Evolutionary conservation across 2,797 vertebrate genomes (phyloP), one percentile per base, ranked within the genome.

Genomic region (Denticeps clupeoides): DNA sequence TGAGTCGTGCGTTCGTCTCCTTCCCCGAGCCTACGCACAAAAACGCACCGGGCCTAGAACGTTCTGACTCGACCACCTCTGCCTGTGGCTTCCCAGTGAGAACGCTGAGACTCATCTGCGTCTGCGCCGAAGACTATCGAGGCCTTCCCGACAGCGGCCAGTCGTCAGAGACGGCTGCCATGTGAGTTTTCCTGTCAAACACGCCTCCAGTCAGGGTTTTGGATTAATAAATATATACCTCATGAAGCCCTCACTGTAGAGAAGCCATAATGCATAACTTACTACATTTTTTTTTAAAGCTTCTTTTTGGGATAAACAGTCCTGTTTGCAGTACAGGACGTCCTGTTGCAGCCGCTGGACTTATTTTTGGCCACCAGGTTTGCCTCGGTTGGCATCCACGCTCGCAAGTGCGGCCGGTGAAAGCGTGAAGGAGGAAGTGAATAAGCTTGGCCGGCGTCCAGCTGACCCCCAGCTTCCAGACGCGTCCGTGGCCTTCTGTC

Each of bases 41-140:
- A n/a, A n/a, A n/a, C n/a, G n/a, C n/a, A n/a, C n/a, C n/a, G n/a
- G n/a, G n/a, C n/a, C n/a, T n/a, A n/a, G n/a, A n/a, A n/a, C n/a
- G n/a, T n/a, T n/a, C n/a, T n/a, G n/a, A n/a, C n/a, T n/a, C n/a
- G n/a, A n/a, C n/a, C n/a, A n/a, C n/a, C n/a, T n/a, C n/a, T n/a
- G n/a, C n/a, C n/a, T n/a, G n/a, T n/a, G n/a, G n/a, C 47, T 6
- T 59, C 58, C 1, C 67, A 86, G 93, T 93, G 37, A 68, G 90
- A 60, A 83, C 89, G 1, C 67, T 97, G 45, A 81, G 91, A 0
- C 61, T 85, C 33, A 93, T 93, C 74, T 96, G 93, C 10, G 89
- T 80, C 41, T 94, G 91, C 25, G 89, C 91, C 0, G 93, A 98
- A 61, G 85, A 90, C 11, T 92, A 93, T 60, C 80, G 81, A 13